These are phyloP conservation scores for Dryas iulia DNA, from an alignment of 1,140 invertebrate genomes.

Conservation along the genomic window DNA sequence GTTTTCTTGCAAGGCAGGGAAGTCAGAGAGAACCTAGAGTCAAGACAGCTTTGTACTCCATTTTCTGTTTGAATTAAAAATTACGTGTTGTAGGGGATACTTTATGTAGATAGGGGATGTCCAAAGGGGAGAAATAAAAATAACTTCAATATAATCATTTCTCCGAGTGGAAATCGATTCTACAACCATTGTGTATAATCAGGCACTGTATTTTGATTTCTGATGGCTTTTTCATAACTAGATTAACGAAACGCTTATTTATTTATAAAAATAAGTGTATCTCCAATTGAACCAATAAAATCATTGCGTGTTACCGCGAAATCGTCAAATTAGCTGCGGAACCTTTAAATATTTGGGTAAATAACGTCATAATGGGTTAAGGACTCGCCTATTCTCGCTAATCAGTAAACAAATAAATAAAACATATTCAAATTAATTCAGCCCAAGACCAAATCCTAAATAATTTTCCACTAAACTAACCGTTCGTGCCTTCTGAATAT, in stretches of 20 bases:
- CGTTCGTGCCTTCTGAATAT: constrained; percentile 31
- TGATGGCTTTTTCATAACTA: too few species aligned
- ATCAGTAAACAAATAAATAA: not conserved
- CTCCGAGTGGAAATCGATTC: too few species aligned
- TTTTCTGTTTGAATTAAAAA: too few species aligned
- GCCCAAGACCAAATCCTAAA: not conserved
- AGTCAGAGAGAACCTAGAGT: too few species aligned
- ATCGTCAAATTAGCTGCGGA: not conserved
- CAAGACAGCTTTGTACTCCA: too few species aligned
- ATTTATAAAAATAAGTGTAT: not conserved
- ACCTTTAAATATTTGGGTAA: not conserved
- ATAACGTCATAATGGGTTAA: not conserved
- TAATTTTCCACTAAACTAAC: not conserved
- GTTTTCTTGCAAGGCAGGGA: too few species aligned
- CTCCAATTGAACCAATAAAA: not conserved
- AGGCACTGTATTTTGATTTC: too few species aligned
- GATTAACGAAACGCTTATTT: not conserved
- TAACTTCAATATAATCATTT: too few species aligned
- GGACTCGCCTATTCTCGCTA: not conserved
- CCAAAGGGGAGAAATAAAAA: too few species aligned
- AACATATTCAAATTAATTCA: not conserved
- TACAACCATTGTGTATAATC: too few species aligned
- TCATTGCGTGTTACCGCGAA: not conserved
- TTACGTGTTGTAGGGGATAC: too few species aligned
- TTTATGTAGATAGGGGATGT: too few species aligned